A percentile compares a stretch with the other conserved stretches of the same genome.
These are phyloP conservation scores for Drosophila robusta DNA, from an alignment of 2,888 invertebrate species.

Conservation along the genomic window DNA sequence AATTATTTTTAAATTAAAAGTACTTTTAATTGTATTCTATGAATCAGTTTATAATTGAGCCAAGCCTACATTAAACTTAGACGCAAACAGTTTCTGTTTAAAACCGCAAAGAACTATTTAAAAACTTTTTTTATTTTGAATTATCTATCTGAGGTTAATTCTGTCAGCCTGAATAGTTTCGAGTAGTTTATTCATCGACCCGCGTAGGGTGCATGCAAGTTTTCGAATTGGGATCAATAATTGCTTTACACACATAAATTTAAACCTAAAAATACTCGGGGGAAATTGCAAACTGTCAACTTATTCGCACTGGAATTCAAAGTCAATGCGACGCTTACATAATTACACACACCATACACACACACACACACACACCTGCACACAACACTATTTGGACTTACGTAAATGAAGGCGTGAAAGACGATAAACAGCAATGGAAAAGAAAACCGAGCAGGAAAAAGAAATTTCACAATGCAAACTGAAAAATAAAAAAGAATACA, in stretches of 20 bases:
- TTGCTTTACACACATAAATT: slow-evolving; percentile 12
- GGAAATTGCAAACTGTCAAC: slow-evolving; percentile 61
- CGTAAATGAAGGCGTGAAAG: slow-evolving; percentile 47
- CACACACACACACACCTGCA: neutral
- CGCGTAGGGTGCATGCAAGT: slow-evolving; percentile 45
- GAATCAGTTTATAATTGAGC: neutral
- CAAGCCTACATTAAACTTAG: too few relatives aligned
- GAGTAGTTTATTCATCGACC: slow-evolving; percentile 7
- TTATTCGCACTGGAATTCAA: slow-evolving; percentile 57
- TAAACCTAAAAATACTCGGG: neutral
- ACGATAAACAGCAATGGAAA: slow-evolving; percentile 39
- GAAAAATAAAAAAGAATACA: slow-evolving; percentile 26
- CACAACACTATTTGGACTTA: slow-evolving; percentile 31
- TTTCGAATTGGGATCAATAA: slow-evolving; percentile 32
- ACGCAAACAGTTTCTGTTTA: neutral
- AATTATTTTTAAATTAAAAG: neutral
- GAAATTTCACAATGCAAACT: slow-evolving; percentile 41
- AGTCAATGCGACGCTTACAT: slow-evolving; percentile 76
- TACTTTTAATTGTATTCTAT: neutral
- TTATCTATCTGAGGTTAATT: too few relatives aligned
- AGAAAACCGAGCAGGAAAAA: slow-evolving; percentile 29
- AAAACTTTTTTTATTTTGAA: neutral
- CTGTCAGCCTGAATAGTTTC: neutral
- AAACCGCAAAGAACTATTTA: neutral
- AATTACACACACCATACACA: slow-evolving; percentile 29